Evolutionary conservation across 2,113 vertebrate genomes (phyloP), one percentile per base, ranked within the genome.

Genomic region (Sinocyclocheilus anshuiensis): DNA sequence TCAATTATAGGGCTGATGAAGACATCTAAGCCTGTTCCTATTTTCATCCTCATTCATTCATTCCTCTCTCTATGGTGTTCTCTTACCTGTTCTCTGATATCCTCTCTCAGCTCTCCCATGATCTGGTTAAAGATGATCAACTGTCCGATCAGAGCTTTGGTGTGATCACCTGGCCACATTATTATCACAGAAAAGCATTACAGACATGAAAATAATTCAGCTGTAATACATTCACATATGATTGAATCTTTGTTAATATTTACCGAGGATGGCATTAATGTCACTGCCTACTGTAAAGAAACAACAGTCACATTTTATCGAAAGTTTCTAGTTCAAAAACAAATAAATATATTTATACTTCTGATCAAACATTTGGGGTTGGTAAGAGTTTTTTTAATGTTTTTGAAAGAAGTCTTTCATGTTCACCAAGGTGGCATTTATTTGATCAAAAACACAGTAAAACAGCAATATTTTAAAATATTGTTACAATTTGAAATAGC

Each of bases 91-190:
- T 97, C 96, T 74, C 95, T 93, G 9, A 97, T 96, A 42, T 97
- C 96, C 76, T 96, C 95, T 29, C 95, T 92, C 57, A 97, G 94
- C 22, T 96, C 96, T 0, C 91, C 94, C 89, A 97, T 90, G 84
- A 97, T 77, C 77, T 88, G 95, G 91, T 97, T 97, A 94, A 97
- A 97, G 86, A 96, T 93, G 53, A 95, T 95, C 74, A 97, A 89
- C 85, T 97, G 96, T 0, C 94, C 95, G 89, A 96, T 95, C 83
- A 97, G 92, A 0, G 95, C 96, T 91, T 96, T 96, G 74, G 96
- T 96, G 88, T 97, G 96, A 86, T 97, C 96, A 1, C 96, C 96
- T 97, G 92, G 84, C 50, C 6, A 84, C 11, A 79, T 80, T 36
- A 80, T 33, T 13, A 81, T n/a, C 13, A 65, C 24, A 81, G 33